These are phyloP conservation scores for Tetrax tetrax DNA, from an alignment of 2,113 vertebrate genomes.

Conservation along the genomic window DNA sequence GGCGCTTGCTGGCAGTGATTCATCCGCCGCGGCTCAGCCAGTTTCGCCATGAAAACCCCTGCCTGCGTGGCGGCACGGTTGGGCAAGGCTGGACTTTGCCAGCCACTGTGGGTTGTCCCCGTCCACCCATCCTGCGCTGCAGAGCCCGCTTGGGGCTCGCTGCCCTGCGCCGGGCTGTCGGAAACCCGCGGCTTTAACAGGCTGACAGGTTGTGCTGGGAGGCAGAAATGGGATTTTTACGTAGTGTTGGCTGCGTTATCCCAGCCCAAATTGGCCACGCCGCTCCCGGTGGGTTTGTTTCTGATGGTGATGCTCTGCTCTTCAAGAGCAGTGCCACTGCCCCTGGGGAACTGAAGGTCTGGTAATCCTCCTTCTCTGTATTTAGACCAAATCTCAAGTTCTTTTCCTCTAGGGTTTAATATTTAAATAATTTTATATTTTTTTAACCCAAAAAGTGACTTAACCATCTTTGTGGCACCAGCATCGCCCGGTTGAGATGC, in stretches of 20 bases:
- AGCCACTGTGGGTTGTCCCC: neutral
- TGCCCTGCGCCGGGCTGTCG: neutral
- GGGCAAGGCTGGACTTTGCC: neutral
- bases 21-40: neutral
- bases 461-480: fast-evolving
- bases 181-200: neutral
- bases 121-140: fast-evolving
- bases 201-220: neutral
- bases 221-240: neutral
- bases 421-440: neutral
- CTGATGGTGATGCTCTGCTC: neutral
- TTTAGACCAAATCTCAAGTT: neutral
- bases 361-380: neutral
- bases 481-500: fast-evolving
- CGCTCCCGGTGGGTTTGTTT: fast-evolving
- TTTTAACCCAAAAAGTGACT: neutral
- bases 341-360: neutral
- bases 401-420: neutral
- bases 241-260: neutral
- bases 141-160: neutral
- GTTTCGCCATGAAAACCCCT: neutral
- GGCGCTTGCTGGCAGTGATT: neutral
- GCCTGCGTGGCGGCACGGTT: neutral
- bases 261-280: neutral
- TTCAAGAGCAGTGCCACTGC: fast-evolving